Base-by-base conservation (phyloP, 2,888 invertebrate species). In the Eretmocerus hayati region DNA sequence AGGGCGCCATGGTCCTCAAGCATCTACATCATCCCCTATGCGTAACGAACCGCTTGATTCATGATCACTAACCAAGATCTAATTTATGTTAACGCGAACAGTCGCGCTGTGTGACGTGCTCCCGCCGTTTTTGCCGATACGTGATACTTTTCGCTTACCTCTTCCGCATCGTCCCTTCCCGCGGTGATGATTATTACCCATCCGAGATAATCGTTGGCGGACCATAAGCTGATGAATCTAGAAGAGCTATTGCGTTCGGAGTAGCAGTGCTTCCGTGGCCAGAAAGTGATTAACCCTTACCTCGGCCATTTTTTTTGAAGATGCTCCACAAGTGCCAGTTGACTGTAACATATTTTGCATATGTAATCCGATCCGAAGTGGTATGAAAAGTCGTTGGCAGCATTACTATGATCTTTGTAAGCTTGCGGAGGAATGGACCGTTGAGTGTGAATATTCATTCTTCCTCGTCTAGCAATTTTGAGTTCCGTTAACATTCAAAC, bases 21-120 rank as follows among this genome's bases (percentile, higher is more conserved):
- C 26, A n/a, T n/a, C 31, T 31, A 6, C 31, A n/a, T 15, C 4
- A 31, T 15, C 6, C 13, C 30, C 30, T 6, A 11, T 30, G 33
- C 16, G 16, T 35, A 35, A 35, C 35, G n/a, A 15, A 35, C 26
- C 26, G 26, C 26, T 9, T n/a, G 33, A 9, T 9, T 26, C n/a
- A 8, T 32, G 39, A 43, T 43, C 48, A 42, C 37, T 38, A 19
- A 43, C 46, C 26, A 48, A 37, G 19, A 48, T 52, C 39, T 48
- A 52, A 52, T 52, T 48, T 48, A 48, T 48, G 52, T 52, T 52
- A 52, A 48, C 52, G 22, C 48, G 19, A 37, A 37, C 37, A n/a
- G 37, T 13, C n/a, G n/a, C n/a, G 8, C 26, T 26, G 8, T 26
- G 11, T 26, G 8, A 11, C 26, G 26, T 22, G 11, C 26, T 26